Base-by-base conservation (phyloP, 2,113 vertebrate genomes). In the Malurus cyaneus region DNA sequence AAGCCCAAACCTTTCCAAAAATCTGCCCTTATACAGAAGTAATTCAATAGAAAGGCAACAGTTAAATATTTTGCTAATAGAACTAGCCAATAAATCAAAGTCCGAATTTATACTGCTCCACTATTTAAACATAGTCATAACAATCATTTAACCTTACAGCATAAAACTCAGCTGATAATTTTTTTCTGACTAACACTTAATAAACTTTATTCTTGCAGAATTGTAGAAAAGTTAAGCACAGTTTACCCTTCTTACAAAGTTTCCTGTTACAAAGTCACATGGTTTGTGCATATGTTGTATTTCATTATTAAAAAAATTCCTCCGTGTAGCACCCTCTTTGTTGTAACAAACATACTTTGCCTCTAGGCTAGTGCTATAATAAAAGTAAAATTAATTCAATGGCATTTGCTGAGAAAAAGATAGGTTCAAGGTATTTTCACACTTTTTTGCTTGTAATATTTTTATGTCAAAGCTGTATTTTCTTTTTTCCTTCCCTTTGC, bases 121-220 rank as follows among this genome's bases (percentile, higher is more conserved):
- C 52, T 91, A 80, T 91, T 97, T 93, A 96, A 95, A 94, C 78
- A 91, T 44, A 93, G 95, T 91, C 91, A 96, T 91, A 97, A 93
- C 94, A 98, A 96, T 95, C 95, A 96, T 97, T 98, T 97, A 97
- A 97, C 96, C 94, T 97, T 92, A 72, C 46, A 96, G 96, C 95
- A 96, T 87, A 97, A 97, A 97, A 97, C 84, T 96, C 94, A 97
- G 91, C 94, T 98, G 98, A 98, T 98, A 97, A 98, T 96, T 97
- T 97, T 97, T 98, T 97, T 97, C 96, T 97, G 72, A 88, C 97
- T 97, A 97, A 94, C 98, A 98, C 97, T 96, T 97, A 97, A 98
- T 98, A 98, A 98, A 98, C 97, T 65, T 96, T 91, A 96, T 97
- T 97, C 94, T 96, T 97, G 93, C 90, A 98, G 96, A 98, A 98